phyloP scores from a whole-genome alignment of 2,797 vertebrate genomes.

The Pseudochaenichthys georgianus region DNA sequence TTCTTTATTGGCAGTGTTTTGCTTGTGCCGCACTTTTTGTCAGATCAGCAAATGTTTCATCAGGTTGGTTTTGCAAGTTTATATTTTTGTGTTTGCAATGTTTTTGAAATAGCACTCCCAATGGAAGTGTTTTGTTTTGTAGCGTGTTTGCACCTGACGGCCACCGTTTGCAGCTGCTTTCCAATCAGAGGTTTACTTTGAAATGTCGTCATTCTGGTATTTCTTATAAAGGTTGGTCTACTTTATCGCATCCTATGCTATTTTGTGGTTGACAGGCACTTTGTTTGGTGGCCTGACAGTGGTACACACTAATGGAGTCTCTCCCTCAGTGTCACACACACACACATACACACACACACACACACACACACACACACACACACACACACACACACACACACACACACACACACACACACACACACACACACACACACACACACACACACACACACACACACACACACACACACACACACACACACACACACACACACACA shows the following conservation, averaged over 20 bases:
- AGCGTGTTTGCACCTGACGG: no score
- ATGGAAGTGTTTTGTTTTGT: no score
- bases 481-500: neutral
- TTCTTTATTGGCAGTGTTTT: no score
- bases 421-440: constrained; percentile 2
- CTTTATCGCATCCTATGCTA: neutral
- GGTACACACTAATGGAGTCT: constrained; percentile 55
- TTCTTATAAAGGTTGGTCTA: neutral
- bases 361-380: neutral
- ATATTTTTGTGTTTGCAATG: no score
- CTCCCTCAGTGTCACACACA: constrained; percentile 33
- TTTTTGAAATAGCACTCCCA: no score
- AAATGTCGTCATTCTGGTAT: neutral
- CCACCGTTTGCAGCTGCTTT: neutral
- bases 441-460: constrained; percentile 5
- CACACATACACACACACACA: no score
- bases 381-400: neutral
- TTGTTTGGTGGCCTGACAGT: constrained; percentile 52
- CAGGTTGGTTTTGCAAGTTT: neutral
- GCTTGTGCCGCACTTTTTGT: no score
- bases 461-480: constrained; percentile 17
- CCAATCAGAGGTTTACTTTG: neutral
- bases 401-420: constrained; percentile 17
- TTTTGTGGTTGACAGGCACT: constrained; percentile 20
- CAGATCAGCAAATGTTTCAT: no score